Conservation (phyloP, 2,888 invertebrate species). For the Eupithecia centaureata region DNA sequence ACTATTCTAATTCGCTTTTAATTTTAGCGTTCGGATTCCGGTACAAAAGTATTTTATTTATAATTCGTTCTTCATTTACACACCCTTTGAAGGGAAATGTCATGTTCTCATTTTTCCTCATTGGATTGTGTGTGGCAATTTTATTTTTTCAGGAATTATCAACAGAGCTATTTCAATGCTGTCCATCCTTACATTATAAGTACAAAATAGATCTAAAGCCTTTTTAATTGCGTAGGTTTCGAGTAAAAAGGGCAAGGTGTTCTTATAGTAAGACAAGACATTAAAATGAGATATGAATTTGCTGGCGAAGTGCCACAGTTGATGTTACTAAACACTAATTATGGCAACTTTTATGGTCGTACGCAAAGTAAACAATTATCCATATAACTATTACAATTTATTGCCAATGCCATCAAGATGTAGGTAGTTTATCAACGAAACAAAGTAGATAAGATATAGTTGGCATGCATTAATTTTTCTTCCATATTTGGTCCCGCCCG, state of each 20-base stretch:
- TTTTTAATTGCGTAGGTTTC: constrained; percentile 3
- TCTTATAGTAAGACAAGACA: background rate
- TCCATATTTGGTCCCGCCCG: constrained; percentile 6
- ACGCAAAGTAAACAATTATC: constrained; percentile 1
- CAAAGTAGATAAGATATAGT: constrained; percentile 2
- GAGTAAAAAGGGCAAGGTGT: constrained; percentile 3
- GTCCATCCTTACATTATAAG: background rate
- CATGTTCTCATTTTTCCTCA: background rate
- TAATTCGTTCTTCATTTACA: background rate
- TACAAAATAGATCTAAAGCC: constrained; percentile 1
- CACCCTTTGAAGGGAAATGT: background rate
- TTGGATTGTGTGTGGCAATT: background rate
- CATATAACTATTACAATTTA: background rate
- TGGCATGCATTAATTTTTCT: background rate
- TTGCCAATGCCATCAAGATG: background rate
- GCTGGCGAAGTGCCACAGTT: background rate
- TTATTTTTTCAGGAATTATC: background rate
- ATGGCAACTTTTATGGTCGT: background rate
- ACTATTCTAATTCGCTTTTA: background rate
- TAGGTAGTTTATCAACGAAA: background rate
- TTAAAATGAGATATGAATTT: background rate
- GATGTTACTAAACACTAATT: background rate
- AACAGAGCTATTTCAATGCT: background rate
- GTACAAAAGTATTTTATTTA: too few species aligned
- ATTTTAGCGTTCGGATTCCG: too few species aligned